phyloP scores from a whole-genome alignment of 2,797 vertebrate species.

The Triplophysa yarkandensis region DNA sequence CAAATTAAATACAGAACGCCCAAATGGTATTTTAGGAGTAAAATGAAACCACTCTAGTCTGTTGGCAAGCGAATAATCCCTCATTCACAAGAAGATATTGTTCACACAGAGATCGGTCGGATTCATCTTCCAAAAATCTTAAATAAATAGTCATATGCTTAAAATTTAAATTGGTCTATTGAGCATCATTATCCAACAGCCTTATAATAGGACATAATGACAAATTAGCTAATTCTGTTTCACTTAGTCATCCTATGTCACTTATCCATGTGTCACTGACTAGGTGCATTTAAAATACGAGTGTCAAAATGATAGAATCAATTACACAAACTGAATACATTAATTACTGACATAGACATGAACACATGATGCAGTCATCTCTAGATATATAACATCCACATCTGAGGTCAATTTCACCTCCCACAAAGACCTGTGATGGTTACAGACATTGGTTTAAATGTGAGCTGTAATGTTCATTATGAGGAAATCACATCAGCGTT shows the following conservation, averaged over 20 bases:
- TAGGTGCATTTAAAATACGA: no score
- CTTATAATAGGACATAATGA: no score
- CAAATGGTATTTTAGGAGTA: conserved; percentile 45
- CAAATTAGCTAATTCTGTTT: no score
- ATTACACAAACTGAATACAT: not conserved
- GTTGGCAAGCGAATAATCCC: conserved; percentile 30
- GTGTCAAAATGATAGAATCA: no score
- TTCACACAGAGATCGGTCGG: not conserved
- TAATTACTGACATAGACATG: not conserved
- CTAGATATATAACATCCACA: not conserved
- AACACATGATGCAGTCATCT: not conserved
- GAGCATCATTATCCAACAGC: no score
- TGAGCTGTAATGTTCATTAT: not conserved
- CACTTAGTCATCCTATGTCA: no score
- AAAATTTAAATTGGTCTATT: no score
- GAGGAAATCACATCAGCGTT: not conserved
- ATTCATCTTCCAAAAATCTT: no score
- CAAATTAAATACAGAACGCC: conserved; percentile 40
- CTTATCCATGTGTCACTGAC: no score
- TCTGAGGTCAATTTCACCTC: conserved; percentile 12
- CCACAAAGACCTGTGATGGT: not conserved
- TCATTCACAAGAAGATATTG: not conserved
- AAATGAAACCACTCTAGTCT: conserved; percentile 35
- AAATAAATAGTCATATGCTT: no score
- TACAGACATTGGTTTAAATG: not conserved